phyloP scores from a whole-genome alignment of 2,888 invertebrate genomes.

The Ischnura elegans region DNA sequence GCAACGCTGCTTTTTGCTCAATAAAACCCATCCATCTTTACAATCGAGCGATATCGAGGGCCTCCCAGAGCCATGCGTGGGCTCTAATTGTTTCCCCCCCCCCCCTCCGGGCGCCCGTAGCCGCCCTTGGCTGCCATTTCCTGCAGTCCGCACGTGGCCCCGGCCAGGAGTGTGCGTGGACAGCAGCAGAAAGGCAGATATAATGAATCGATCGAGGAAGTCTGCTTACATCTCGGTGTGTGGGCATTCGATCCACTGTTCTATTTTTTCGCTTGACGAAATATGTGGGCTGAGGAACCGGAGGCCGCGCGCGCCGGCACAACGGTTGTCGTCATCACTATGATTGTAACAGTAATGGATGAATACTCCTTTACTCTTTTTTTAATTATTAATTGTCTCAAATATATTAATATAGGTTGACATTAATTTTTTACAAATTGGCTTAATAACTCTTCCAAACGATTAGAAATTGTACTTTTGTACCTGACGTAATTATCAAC shows the following conservation, averaged over 20 bases:
- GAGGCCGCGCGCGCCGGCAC: too few species aligned
- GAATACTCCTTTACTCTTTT: too few species aligned
- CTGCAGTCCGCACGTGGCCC: constrained; percentile 40
- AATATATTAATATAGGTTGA: too few species aligned
- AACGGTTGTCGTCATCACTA: not conserved
- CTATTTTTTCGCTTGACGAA: constrained; percentile 30
- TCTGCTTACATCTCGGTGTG: too few species aligned
- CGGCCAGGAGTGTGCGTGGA: not conserved
- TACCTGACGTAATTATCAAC: too few species aligned
- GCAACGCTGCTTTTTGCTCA: not conserved
- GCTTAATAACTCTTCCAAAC: too few species aligned
- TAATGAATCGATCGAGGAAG: constrained; percentile 52
- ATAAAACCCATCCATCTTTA: not conserved
- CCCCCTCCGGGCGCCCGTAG: not conserved
- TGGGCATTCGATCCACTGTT: too few species aligned
- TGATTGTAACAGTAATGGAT: not conserved
- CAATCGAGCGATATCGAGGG: constrained; percentile 8
- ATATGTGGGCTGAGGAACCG: not conserved
- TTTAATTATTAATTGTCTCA: too few species aligned
- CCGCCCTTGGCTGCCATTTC: constrained; percentile 43
- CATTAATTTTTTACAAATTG: too few species aligned
- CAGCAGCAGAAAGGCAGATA: not conserved
- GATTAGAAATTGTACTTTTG: too few species aligned
- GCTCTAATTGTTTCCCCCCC: not conserved
- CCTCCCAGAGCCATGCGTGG: not conserved